phyloP scores from a whole-genome alignment of 2,888 invertebrate genomes.

The Sarcophaga carnaria region DNA sequence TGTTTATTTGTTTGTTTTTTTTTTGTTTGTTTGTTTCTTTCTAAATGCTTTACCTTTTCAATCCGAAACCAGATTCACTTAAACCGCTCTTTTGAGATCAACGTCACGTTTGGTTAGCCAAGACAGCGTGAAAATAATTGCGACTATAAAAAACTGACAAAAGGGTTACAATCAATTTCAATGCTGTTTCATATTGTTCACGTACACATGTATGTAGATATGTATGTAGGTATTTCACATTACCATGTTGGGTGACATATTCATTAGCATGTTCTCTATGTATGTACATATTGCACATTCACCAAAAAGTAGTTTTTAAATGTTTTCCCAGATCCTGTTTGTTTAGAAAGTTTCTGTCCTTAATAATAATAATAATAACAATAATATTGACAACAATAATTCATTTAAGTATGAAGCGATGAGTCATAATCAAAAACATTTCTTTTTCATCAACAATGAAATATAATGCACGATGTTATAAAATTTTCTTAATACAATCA shows the following conservation, averaged over 20 bases:
- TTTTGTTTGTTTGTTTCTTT: background rate
- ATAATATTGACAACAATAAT: too few species aligned
- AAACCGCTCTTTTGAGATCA: slow-evolving; percentile 62
- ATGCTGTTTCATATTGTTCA: too few species aligned
- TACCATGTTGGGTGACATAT: slow-evolving; percentile 44
- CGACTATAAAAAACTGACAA: slow-evolving; percentile 32
- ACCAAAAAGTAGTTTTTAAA: background rate
- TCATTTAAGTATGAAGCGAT: too few species aligned
- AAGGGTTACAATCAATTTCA: background rate
- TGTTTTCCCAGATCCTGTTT: background rate
- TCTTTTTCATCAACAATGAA: too few species aligned
- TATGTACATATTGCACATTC: background rate
- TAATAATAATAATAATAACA: background rate
- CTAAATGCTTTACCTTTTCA: background rate
- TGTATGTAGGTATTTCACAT: too few species aligned
- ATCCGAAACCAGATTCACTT: slow-evolving; percentile 47
- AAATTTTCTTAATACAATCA: too few species aligned
- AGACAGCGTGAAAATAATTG: slow-evolving; percentile 54
- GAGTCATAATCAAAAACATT: too few species aligned
- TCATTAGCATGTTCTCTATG: slow-evolving; percentile 59
- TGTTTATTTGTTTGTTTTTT: too few species aligned
- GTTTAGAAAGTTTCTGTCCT: slow-evolving; percentile 12
- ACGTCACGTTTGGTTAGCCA: slow-evolving; percentile 66
- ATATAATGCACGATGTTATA: too few species aligned
- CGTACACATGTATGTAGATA: too few species aligned